phyloP scores from a whole-genome alignment of 2,888 invertebrate species.

The Ochropleura leucogaster region DNA sequence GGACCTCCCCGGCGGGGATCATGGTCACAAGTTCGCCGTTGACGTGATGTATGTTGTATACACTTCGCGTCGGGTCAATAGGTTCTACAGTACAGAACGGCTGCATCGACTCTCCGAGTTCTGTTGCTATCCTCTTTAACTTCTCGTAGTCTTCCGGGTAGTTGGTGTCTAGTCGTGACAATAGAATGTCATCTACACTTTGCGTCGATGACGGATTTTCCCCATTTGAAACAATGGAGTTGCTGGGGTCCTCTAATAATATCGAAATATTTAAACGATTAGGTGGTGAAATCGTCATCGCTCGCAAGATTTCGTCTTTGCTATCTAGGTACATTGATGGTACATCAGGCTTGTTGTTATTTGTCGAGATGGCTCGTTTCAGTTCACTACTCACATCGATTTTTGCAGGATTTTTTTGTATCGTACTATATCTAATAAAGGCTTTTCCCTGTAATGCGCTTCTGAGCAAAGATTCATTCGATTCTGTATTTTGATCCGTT shows the following conservation, averaged over 20 bases:
- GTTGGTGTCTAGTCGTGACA: conserved; percentile 92
- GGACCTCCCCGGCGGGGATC: conserved; percentile 86
- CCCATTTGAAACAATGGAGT: conserved; percentile 84
- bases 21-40: conserved; percentile 87
- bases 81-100: conserved; percentile 92
- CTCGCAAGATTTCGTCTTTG: conserved; percentile 84
- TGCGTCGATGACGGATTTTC: conserved; percentile 90
- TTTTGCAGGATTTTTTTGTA: conserved; percentile 87
- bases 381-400: conserved; percentile 83
- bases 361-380: conserved; percentile 85
- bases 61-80: conserved; percentile 87
- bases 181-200: conserved; percentile 93
- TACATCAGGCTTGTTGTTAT: conserved; percentile 87
- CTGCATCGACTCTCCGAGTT: conserved; percentile 94
- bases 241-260: conserved; percentile 86
- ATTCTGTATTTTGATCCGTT: conserved; percentile 92
- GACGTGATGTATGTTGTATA: conserved; percentile 90
- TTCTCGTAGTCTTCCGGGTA: conserved; percentile 96
- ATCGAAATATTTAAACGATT: conserved; percentile 87
- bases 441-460: conserved; percentile 96
- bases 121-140: conserved; percentile 95
- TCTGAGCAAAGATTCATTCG: conserved; percentile 94
- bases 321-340: conserved; percentile 90
- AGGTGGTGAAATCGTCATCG: conserved; percentile 84
- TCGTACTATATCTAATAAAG: conserved; percentile 89